Base-by-base conservation (phyloP, 2,113 vertebrate genomes). In the Tinamus guttatus region DNA sequence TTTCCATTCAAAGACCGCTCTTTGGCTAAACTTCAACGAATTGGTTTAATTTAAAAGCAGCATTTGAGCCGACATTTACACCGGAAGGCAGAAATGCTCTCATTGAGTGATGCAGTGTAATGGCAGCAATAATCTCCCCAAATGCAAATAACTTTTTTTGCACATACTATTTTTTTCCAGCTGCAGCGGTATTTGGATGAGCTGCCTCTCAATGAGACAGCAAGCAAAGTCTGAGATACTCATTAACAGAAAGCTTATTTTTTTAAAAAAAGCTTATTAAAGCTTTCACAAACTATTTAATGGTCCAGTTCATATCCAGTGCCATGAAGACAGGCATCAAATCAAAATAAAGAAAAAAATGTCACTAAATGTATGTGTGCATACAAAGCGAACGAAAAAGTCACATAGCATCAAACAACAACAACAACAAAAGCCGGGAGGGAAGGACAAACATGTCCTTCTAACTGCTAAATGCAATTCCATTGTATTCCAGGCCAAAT, bases 21-120 rank as follows among this genome's bases (percentile, higher is more conserved):
- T 91, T 96, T 77, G 91, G 90, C 95, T 93, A 94, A 97, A 96
- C 73, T 96, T 94, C 77, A 95, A 80, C 82, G 96, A 96, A 96
- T 95, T 94, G 94, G 85, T 81, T 97, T 96, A 93, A 96, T 87
- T 88, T 91, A 85, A 97, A 96, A 93, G 89, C 67, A 68, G 60
- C 81, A 51, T 81, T 93, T 85, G 92, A 85, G 87, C 60, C 54
- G 34, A n/a, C 81, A 97, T 95, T 94, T 96, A 94, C 96, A 96
- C 95, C 59, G 91, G 60, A 96, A 94, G 95, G 88, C 82, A 94
- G 87, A 80, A 92, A 85, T 45, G 56, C 71, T 22, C 74, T 32
- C 67, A 85, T 87, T 82, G 78, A 63, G 74, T 22, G 24, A 1
- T 20, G 63, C 1, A 8, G 56, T 52, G 81, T 63, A 47, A 56